Evolutionary conservation across 2,113 vertebrate species (phyloP).

Genomic region (Merops nubicus): DNA sequence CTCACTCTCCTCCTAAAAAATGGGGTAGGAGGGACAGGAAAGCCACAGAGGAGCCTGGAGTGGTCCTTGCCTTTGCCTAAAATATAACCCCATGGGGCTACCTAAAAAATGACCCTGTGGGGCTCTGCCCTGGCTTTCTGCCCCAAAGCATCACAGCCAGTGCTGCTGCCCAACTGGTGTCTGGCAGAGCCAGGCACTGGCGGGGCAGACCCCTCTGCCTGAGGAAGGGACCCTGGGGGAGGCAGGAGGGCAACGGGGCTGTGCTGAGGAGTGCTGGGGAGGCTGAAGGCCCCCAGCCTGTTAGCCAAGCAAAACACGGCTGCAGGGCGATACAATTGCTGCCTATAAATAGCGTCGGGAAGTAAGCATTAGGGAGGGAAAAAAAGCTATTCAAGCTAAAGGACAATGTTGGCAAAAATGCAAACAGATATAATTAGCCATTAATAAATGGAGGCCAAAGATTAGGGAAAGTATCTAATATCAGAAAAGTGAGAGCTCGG

Average conservation of each 20-base stretch:
- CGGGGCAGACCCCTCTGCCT: rapidly evolving
- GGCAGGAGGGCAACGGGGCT: background rate
- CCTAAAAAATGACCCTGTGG: background rate
- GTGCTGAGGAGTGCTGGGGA: background rate
- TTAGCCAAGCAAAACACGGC: background rate
- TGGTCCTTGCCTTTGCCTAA: background rate
- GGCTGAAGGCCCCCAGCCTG: background rate
- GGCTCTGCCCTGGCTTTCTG: background rate
- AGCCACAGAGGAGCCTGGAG: background rate
- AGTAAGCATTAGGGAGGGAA: slow-evolving; percentile 3
- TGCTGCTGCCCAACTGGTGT: background rate
- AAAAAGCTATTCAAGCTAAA: slow-evolving; percentile 16
- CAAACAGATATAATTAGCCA: slow-evolving; percentile 53
- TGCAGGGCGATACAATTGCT: background rate
- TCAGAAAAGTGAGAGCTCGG: background rate
- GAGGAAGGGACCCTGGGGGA: background rate
- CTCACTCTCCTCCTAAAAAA: background rate
- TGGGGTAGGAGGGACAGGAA: background rate
- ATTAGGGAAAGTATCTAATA: slow-evolving; percentile 16
- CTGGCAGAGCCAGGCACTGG: background rate
- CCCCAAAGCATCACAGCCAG: background rate
- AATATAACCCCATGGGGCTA: background rate
- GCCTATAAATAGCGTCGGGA: slow-evolving; percentile 16
- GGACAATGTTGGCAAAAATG: slow-evolving; percentile 47
- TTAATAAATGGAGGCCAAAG: slow-evolving; percentile 41